Evolutionary conservation across 2,888 invertebrate species (phyloP).

Genomic region (Nineta flava): DNA sequence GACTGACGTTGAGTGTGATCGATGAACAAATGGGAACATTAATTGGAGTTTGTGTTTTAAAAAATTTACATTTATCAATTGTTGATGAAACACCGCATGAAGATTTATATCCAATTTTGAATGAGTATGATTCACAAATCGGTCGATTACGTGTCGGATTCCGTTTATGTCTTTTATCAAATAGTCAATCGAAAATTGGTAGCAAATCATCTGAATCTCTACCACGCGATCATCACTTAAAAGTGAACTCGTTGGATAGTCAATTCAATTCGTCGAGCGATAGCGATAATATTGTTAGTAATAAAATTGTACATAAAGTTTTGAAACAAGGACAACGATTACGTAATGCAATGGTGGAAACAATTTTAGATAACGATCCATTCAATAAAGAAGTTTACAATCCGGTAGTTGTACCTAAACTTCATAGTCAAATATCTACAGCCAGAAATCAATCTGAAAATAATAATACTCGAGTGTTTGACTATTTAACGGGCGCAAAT

Average conservation of each 20-base stretch:
- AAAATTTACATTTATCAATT: neutral
- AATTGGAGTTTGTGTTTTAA: slow-evolving; percentile 5
- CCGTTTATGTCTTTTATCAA: slow-evolving; percentile 2
- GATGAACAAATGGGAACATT: slow-evolving; percentile 1
- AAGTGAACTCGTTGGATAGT: neutral
- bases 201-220: neutral
- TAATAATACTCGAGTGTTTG: slow-evolving; percentile 15
- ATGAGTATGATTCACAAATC: neutral
- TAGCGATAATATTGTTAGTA: slow-evolving; percentile 5
- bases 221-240: neutral
- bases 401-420: neutral
- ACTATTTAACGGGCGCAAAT: slow-evolving; percentile 26
- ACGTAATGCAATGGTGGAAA: slow-evolving; percentile 25
- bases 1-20: slow-evolving; percentile 7
- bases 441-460: neutral
- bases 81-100: slow-evolving; percentile 2
- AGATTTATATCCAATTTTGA: slow-evolving; percentile 1
- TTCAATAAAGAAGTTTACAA: slow-evolving; percentile 18
- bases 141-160: slow-evolving; percentile 3
- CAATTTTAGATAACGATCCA: slow-evolving; percentile 26
- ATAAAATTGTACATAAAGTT: slow-evolving; percentile 18
- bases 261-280: neutral
- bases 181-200: neutral
- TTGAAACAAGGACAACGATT: slow-evolving; percentile 23
- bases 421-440: slow-evolving; percentile 1